These are phyloP conservation scores for Mionectes olivaceus DNA, from an alignment of 2,797 vertebrate species.

Conservation along the genomic window DNA sequence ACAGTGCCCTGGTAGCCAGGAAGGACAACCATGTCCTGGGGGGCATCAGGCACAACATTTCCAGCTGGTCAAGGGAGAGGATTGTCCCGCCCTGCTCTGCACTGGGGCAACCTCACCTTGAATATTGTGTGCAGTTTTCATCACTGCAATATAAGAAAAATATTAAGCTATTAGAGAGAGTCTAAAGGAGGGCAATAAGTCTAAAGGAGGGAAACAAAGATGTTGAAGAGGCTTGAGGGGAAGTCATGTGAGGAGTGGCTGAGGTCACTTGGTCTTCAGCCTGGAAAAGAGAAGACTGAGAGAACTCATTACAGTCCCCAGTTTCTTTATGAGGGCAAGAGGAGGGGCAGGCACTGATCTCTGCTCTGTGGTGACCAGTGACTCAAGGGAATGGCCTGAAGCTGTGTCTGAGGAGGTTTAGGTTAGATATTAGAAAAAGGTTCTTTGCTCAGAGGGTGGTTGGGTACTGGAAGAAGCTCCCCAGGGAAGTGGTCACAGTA, in stretches of 20 bases:
- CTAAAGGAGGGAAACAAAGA: background rate
- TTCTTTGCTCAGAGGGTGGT: no score
- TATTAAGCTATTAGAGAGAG: no score
- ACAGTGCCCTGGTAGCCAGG: background rate
- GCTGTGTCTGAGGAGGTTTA: no score
- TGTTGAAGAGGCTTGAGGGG: background rate
- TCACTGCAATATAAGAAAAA: no score
- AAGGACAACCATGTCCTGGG: background rate
- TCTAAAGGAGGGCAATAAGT: no score
- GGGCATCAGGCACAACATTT: no score
- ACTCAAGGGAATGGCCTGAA: no score
- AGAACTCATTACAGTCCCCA: background rate
- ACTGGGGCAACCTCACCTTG: background rate
- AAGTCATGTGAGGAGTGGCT: background rate
- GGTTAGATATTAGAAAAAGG: no score
- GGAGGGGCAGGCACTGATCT: background rate
- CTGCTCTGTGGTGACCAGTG: background rate
- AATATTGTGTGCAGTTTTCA: background rate
- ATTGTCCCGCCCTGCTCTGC: background rate
- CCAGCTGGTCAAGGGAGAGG: background rate
- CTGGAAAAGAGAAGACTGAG: background rate
- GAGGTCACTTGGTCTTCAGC: background rate
- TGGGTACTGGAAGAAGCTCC: no score
- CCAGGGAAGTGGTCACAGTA: no score
- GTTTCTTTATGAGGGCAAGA: background rate